phyloP scores from a whole-genome alignment of 2,113 vertebrate genomes.

The Trematomus loennbergii region DNA sequence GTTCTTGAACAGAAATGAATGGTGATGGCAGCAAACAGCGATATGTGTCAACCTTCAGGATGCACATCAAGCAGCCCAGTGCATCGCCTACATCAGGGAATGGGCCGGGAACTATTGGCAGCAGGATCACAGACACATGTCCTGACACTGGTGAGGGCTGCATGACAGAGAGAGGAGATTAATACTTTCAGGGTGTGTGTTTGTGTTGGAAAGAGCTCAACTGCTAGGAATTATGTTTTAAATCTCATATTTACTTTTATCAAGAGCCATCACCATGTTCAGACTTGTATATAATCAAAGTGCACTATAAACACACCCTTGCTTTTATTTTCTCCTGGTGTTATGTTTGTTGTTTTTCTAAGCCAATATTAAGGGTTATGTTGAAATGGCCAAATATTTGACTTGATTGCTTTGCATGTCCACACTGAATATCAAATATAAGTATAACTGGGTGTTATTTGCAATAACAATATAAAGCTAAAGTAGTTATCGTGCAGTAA shows the following conservation, averaged over 20 bases:
- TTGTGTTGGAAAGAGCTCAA: not conserved
- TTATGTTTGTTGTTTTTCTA: conserved; percentile 18
- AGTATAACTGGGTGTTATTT: too few relatives aligned
- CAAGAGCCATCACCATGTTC: too few relatives aligned
- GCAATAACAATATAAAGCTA: too few relatives aligned
- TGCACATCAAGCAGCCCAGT: conserved; percentile 62
- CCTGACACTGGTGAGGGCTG: conserved; percentile 64
- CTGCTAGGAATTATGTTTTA: not conserved
- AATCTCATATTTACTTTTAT: not conserved
- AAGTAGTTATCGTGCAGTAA: too few relatives aligned
- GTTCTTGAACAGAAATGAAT: conserved; percentile 59
- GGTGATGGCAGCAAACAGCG: conserved; percentile 55
- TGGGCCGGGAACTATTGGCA: not conserved
- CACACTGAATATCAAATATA: not conserved
- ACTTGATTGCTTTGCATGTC: conserved; percentile 16
- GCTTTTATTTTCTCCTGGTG: not conserved
- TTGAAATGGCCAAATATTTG: not conserved
- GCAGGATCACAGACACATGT: not conserved
- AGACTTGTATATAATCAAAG: too few relatives aligned
- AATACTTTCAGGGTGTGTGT: not conserved
- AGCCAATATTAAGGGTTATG: conserved; percentile 5
- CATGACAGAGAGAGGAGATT: not conserved
- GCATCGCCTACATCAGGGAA: conserved; percentile 17
- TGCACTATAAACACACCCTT: not conserved
- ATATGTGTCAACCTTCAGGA: conserved; percentile 82